A percentile compares a stretch with the other conserved stretches of the same genome.
Evolutionary conservation across 2,113 vertebrate species (phyloP).

Genomic region (Strix aluco): DNA sequence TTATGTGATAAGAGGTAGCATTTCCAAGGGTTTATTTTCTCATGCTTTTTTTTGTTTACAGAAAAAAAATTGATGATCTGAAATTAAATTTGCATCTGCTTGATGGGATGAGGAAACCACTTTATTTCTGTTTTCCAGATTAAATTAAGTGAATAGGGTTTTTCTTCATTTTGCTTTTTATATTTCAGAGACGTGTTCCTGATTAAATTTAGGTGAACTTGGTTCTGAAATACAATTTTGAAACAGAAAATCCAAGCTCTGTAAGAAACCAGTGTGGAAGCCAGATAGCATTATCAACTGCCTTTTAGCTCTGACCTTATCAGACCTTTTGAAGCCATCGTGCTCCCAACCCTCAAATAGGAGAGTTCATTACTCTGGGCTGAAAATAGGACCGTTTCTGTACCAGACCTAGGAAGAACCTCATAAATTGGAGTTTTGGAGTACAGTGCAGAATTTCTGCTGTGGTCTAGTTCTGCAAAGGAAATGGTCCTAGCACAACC

Average conservation of each 20-base stretch:
- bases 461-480: background rate
- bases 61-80: background rate
- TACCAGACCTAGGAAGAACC: background rate
- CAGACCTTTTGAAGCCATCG: background rate
- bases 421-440: background rate
- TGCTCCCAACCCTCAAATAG: background rate
- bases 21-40: background rate
- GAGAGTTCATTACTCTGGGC: background rate
- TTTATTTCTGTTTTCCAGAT: constrained; percentile 17
- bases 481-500: background rate
- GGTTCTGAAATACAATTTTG: background rate
- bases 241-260: background rate
- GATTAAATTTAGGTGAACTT: background rate
- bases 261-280: background rate
- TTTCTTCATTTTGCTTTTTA: constrained; percentile 2
- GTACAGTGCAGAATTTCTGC: background rate
- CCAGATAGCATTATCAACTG: background rate
- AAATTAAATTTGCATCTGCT: constrained; percentile 27
- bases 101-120: background rate
- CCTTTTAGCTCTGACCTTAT: background rate
- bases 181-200: background rate
- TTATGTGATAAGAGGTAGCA: background rate
- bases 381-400: background rate
- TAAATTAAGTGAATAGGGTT: background rate
- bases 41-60: background rate